Conservation (phyloP, 2,888 invertebrate genomes). For the Pachliopta kotzebuea region DNA sequence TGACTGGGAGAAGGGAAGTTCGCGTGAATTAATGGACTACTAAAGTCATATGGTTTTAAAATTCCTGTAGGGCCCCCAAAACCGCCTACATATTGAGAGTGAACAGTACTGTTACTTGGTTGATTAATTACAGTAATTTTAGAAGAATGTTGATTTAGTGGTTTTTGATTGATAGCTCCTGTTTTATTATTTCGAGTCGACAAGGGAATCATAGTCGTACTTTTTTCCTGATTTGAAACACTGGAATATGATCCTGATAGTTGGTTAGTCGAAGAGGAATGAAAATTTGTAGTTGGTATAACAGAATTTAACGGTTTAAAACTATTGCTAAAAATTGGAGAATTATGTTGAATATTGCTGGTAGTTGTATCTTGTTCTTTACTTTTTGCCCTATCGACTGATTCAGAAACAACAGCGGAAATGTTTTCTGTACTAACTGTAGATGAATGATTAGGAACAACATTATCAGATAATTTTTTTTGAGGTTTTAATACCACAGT, state of each 20-base stretch:
- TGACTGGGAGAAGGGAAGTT: background rate
- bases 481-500: background rate
- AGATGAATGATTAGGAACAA: background rate
- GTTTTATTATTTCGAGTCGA: no score
- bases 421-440: background rate
- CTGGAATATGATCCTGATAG: background rate
- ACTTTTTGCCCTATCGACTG: background rate
- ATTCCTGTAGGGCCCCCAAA: slow-evolving; percentile 54
- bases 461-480: background rate
- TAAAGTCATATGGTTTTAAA: slow-evolving; percentile 53
- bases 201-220: background rate
- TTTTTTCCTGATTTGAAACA: background rate
- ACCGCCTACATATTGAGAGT: slow-evolving; percentile 45
- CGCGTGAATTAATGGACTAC: slow-evolving; percentile 31
- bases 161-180: background rate
- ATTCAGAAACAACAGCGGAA: background rate
- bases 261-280: background rate
- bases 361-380: background rate
- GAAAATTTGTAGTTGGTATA: slow-evolving; percentile 3
- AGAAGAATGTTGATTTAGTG: slow-evolving; percentile 9
- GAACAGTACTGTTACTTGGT: slow-evolving; percentile 22
- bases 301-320: no score
- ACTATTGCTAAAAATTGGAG: background rate
- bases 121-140: slow-evolving; percentile 3
- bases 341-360: background rate